Base-by-base conservation (phyloP, 2,797 vertebrate genomes). In the Micromesistius poutassou region DNA sequence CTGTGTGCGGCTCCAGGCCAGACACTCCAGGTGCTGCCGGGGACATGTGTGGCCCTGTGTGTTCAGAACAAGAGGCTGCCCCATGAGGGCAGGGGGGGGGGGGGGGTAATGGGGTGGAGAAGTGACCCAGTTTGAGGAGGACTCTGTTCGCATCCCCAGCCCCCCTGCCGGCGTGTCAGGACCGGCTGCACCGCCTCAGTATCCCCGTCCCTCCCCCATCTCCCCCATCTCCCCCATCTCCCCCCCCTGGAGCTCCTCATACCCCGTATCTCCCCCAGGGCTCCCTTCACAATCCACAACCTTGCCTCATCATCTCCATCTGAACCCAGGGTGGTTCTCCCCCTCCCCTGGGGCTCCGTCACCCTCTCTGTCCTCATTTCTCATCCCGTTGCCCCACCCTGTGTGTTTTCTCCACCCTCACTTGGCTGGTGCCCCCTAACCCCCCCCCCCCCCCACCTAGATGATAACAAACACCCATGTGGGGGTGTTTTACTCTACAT, bases 181-280 rank as follows among this genome's bases (percentile, higher is more conserved):
- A 36, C 82, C 80, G 74, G 81, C 90, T 92, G 87, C 84, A 90
- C 85, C 86, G 82, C 88, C 85, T 81, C 89, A 84, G 85, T 36
- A 72, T 50, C 31, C 83, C 77, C 78, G 38, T 25, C 30, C 70
- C 73, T 76, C 74, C 80, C 30, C 50, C 30, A 72, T 33, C 73
- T 4, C 81, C 30, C 46, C 30, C 28, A 10, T 2, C 2, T 10
- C 72, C 72, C 55, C 78, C 76, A 30, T 28, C 38, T 28, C 42
- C 35, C 8, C 50, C n/a, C 46, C 33, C 30, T 2, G 31, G 28
- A 16, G 75, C 74, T 74, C 42, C 40, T 50, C 73, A 0, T 55
- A 55, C 46, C 46, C 46, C 2, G 6, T 55, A 42, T 16, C 40
- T 14, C 10, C 28, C 28, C 73, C 28, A 42, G 19, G 9, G 30